Base-by-base conservation (phyloP, 92 coral and sea anemone species). In the Heliopora coerulea region DNA sequence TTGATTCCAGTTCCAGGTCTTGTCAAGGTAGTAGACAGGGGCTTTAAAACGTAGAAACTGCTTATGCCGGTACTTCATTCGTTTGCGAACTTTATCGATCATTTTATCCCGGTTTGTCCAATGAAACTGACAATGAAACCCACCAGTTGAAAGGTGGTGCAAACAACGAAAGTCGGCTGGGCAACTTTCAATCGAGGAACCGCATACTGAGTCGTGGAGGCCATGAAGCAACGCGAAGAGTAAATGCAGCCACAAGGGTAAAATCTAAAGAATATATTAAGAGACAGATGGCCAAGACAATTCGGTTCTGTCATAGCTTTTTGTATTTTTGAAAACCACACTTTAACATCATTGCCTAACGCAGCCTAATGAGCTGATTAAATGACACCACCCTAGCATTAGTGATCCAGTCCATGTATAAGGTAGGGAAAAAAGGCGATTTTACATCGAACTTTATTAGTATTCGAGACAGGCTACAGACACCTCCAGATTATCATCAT, bases 31-130 rank as follows among this genome's bases (percentile, higher is more conserved):
- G 44, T 35, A 75, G 12, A 82, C 82, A 37, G 86, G 86, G 29
- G 31, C 32, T 2, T 58, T 82, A 21, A 82, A 75, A 35, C 86
- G 86, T 35, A 82, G 68, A 48, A 82, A 82, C 0, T 3, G 56
- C 70, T 82, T 82, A 19, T 75, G 81, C 65, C 81, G 42, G 82
- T 75, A 19, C 63, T 65, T 75, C 31, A 82, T 50, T 65, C 73
- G 62, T 17, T 82, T 70, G 37, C 49, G 50, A 15, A 68, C 35
- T 42, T 72, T 75, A 14, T 64, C 50, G 29, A 40, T 31, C 78
- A 82, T 82, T 9, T 34, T 54, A 29, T 19, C 62, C 52, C 82
- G 44, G 69, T 82, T 82, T 56, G 31, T 50, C 85, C 85, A 81
- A 18, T 60, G 61, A 25, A 81, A 81, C 14, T 49, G 74, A 73